These are phyloP conservation scores for Phyllopteryx taeniolatus DNA, from an alignment of 2,113 vertebrate species.

Conservation along the genomic window DNA sequence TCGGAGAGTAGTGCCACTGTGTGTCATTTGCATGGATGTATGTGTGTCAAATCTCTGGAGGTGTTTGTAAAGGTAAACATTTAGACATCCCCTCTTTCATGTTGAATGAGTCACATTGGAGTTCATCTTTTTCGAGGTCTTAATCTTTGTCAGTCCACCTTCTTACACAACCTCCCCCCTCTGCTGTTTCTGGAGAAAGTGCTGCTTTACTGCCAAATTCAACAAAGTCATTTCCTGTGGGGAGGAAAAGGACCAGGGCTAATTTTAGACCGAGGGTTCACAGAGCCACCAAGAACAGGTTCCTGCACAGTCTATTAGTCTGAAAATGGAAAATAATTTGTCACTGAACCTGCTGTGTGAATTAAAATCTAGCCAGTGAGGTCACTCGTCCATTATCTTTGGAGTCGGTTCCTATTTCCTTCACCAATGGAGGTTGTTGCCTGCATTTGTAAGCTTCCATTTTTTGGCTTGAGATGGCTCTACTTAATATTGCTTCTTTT, in stretches of 20 bases:
- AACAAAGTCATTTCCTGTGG: conserved; percentile 74
- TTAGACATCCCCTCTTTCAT: conserved; percentile 2
- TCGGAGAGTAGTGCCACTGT: background rate
- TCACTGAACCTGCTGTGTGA: background rate
- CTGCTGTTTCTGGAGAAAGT: conserved; percentile 62
- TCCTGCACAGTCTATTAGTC: conserved; percentile 20
- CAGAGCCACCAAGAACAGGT: conserved; percentile 38
- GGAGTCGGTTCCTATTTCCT: background rate
- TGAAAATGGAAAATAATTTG: conserved; percentile 19
- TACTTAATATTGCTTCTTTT: background rate
- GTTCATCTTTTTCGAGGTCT: conserved; percentile 29
- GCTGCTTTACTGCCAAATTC: conserved; percentile 72
- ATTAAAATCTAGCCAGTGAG: background rate
- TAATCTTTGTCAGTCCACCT: conserved; percentile 22
- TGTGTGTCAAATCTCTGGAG: background rate
- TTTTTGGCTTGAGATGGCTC: background rate
- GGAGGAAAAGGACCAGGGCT: conserved; percentile 61
- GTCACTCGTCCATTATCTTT: background rate
- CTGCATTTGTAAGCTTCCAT: background rate
- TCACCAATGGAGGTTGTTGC: background rate
- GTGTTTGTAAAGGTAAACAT: background rate
- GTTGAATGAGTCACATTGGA: conserved; percentile 25
- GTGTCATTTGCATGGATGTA: conserved; percentile 5
- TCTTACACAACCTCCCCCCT: conserved; percentile 23
- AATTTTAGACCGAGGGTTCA: conserved; percentile 66